phyloP scores from a whole-genome alignment of 2,113 vertebrate species.

The Sinocyclocheilus anophthalmus region DNA sequence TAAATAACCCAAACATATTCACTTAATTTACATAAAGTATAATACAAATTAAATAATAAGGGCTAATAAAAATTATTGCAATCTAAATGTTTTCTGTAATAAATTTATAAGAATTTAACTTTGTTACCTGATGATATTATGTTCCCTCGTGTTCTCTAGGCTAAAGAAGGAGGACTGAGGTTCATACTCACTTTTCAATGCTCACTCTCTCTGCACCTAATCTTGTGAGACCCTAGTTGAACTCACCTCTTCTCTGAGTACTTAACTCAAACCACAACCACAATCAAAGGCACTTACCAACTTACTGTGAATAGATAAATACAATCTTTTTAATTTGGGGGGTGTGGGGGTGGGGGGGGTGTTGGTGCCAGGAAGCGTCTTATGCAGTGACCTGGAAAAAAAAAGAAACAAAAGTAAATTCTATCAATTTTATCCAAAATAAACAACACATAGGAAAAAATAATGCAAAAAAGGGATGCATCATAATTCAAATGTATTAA shows the following conservation, averaged over 20 bases:
- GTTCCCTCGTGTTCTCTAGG: not conserved
- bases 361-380: not conserved
- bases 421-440: not conserved
- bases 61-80: not conserved
- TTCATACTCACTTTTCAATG: too few relatives aligned
- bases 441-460: not conserved
- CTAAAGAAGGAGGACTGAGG: too few relatives aligned
- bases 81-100: not conserved
- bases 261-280: not conserved
- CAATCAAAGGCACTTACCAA: not conserved
- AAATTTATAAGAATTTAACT: not conserved
- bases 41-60: not conserved
- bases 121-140: not conserved
- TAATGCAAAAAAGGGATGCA: not conserved
- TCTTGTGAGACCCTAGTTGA: not conserved
- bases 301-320: not conserved
- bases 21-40: not conserved
- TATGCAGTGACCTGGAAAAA: not conserved
- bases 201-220: too few relatives aligned
- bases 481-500: not conserved
- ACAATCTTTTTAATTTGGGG: too few relatives aligned
- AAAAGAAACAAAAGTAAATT: not conserved
- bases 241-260: not conserved
- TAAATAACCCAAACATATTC: not conserved
- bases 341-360: too few relatives aligned